phyloP scores from a whole-genome alignment of 2,797 vertebrate genomes.

The Poecilia velifera region DNA sequence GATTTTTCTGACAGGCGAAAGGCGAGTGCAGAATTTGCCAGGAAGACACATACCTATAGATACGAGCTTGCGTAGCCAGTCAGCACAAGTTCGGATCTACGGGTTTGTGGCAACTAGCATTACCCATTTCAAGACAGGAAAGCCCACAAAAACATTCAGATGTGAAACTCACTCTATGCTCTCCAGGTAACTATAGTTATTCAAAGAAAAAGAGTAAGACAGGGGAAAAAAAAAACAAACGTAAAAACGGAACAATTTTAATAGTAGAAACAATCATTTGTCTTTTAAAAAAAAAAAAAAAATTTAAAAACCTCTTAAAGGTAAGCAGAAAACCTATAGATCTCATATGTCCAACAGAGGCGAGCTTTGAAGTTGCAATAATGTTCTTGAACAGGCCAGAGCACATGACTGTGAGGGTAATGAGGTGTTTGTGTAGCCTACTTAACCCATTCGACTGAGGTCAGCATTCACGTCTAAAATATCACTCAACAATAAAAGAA shows the following conservation, averaged over 20 bases:
- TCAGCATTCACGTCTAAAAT: constrained; percentile 53
- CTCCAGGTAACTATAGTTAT: not conserved
- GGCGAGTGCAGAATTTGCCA: constrained; percentile 78
- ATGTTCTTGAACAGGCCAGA: constrained; percentile 40
- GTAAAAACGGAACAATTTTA: not conserved
- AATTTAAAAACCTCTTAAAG: not conserved
- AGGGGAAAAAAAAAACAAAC: not conserved
- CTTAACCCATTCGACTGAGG: constrained; percentile 46
- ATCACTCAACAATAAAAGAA: constrained; percentile 31
- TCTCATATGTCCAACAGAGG: constrained; percentile 20
- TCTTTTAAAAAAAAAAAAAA: too few species aligned
- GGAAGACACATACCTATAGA: constrained; percentile 98
- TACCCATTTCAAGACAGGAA: constrained; percentile 57
- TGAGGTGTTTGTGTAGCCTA: constrained; percentile 52
- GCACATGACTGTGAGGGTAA: constrained; percentile 50
- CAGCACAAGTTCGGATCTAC: constrained; percentile 99
- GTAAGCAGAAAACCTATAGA: constrained; percentile 12
- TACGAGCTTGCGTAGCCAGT: constrained; percentile 94
- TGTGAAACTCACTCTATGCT: constrained; percentile 9
- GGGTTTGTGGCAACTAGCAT: constrained; percentile 95
- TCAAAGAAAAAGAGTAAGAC: not conserved
- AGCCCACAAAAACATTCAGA: constrained; percentile 26
- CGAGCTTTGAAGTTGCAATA: constrained; percentile 19
- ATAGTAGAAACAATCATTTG: not conserved
- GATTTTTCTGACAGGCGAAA: constrained; percentile 27